Percentiles rank a stretch among this genome's conserved stretches.
phyloP scores from a whole-genome alignment of 2,888 invertebrate species.

The Pyrrhosoma nymphula region DNA sequence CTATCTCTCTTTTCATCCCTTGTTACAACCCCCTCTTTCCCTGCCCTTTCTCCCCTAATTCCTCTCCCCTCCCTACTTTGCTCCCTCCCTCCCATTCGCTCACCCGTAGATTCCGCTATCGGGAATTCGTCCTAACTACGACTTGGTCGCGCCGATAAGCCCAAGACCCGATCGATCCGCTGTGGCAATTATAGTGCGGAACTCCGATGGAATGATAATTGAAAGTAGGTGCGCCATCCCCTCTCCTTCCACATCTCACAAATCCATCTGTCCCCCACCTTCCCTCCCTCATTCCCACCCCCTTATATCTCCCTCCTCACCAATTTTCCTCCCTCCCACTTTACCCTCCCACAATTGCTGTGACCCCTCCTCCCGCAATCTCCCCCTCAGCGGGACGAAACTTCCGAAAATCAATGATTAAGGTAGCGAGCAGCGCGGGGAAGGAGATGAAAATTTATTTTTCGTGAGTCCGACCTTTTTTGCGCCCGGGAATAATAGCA shows the following conservation, averaged over 20 bases:
- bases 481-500: too few species aligned
- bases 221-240: neutral
- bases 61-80: too few species aligned
- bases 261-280: neutral
- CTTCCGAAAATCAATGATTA: slow-evolving; percentile 24
- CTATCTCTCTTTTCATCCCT: too few species aligned
- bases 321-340: neutral
- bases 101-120: neutral
- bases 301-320: neutral
- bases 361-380: neutral
- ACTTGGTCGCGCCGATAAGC: slow-evolving; percentile 13
- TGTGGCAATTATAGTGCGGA: slow-evolving; percentile 29
- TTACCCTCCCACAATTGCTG: neutral
- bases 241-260: neutral
- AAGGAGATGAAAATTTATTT: neutral
- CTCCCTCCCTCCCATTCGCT: neutral
- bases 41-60: too few species aligned
- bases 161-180: neutral
- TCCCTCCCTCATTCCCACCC: neutral
- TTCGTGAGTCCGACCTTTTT: neutral
- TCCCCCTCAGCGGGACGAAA: neutral
- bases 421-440: neutral
- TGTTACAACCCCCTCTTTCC: neutral
- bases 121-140: neutral
- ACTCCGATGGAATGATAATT: slow-evolving; percentile 35